Conservation (phyloP, 2,797 vertebrate genomes). For the Aeoliscus strigatus region DNA sequence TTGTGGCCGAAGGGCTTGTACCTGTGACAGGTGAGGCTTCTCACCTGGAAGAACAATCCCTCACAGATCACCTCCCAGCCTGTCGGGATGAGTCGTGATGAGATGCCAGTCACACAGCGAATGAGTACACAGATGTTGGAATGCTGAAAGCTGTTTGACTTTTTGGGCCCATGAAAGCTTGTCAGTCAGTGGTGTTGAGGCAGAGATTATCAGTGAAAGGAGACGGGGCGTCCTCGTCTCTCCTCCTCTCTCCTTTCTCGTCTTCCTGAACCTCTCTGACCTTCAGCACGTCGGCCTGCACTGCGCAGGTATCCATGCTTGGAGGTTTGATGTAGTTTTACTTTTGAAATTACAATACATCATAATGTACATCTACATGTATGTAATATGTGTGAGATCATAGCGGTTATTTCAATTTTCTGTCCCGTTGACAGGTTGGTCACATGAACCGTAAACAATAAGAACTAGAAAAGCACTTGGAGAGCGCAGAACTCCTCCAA, state of each 20-base stretch:
- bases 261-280: conserved; percentile 53
- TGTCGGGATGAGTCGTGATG: conserved; percentile 48
- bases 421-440: no score
- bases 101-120: conserved; percentile 27
- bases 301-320: conserved; percentile 30
- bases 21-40: conserved; percentile 61
- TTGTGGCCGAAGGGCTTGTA: conserved; percentile 52
- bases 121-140: conserved; percentile 58
- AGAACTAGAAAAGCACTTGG: no score
- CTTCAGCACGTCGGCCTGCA: conserved; percentile 52
- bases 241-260: conserved; percentile 32
- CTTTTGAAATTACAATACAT: no score
- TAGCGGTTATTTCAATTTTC: no score
- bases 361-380: no score
- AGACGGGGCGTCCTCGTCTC: conserved; percentile 39
- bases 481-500: no score
- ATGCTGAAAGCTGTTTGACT: conserved; percentile 69
- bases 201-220: conserved; percentile 56
- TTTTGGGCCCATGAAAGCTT: conserved; percentile 62
- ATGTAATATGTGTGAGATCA: no score
- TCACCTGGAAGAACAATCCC: conserved; percentile 30
- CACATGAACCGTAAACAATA: no score
- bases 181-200: conserved; percentile 43
- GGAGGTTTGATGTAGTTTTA: no score
- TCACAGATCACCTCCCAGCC: conserved; percentile 2